Conservation (phyloP, 2,888 invertebrate species). For the Omphaloscelis lunosa region DNA sequence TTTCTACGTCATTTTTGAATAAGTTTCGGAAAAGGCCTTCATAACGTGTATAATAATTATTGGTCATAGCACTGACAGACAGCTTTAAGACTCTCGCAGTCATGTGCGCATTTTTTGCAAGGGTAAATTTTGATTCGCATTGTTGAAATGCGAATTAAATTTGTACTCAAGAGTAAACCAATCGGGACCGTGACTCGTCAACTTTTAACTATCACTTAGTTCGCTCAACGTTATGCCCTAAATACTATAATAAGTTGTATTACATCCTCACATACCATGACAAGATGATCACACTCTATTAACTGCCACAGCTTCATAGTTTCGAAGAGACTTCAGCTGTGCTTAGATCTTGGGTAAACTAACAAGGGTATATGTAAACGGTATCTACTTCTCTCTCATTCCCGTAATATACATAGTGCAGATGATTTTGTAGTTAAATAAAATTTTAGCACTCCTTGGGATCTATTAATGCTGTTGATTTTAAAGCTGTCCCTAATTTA, state of each 20-base stretch:
- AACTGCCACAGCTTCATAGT: conserved; percentile 55
- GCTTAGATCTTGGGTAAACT: conserved; percentile 8
- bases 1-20: neutral
- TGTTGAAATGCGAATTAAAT: too few relatives aligned
- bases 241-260: conserved; percentile 66
- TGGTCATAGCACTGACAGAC: too few relatives aligned
- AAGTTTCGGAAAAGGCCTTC: neutral
- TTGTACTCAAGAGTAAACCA: conserved; percentile 4
- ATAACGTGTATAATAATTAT: neutral
- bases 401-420: neutral
- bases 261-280: conserved; percentile 66
- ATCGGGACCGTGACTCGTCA: conserved; percentile 6
- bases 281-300: conserved; percentile 75
- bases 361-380: neutral
- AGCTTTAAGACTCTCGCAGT: too few relatives aligned
- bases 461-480: neutral
- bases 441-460: neutral
- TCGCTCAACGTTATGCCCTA: conserved; percentile 69
- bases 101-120: too few relatives aligned
- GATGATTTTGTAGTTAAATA: neutral
- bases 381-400: neutral
- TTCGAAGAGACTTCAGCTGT: conserved; percentile 50
- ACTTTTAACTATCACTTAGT: conserved; percentile 18
- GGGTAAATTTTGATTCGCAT: too few relatives aligned
- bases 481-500: neutral